Evolutionary conservation across 2,797 vertebrate genomes (phyloP).

Genomic region (Aselliscus stoliczkanus): DNA sequence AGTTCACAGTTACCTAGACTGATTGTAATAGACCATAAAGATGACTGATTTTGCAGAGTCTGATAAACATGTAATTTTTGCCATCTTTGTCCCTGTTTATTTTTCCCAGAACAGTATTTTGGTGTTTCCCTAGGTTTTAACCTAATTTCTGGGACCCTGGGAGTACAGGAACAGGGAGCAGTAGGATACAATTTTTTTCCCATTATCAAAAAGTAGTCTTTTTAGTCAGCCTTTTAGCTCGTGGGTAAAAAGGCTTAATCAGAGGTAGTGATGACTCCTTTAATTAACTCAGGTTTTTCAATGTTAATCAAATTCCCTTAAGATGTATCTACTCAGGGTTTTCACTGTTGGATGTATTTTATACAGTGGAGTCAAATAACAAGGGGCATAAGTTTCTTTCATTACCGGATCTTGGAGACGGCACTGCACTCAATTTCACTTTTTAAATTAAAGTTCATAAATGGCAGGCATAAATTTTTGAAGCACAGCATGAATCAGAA

Average conservation of each 20-base stretch:
- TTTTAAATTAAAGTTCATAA: slow-evolving; percentile 33
- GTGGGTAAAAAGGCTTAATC: not conserved
- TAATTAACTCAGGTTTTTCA: not conserved
- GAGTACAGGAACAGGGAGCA: not conserved
- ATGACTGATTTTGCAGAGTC: not conserved
- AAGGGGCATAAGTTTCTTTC: not conserved
- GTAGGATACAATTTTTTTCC: not conserved
- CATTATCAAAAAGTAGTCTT: not conserved
- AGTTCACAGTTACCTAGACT: not conserved
- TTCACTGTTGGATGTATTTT: not conserved
- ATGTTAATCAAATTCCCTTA: not conserved
- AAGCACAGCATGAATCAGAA: not conserved
- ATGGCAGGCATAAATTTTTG: not conserved
- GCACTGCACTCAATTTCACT: not conserved
- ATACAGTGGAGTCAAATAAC: slow-evolving; percentile 3
- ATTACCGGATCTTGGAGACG: not conserved
- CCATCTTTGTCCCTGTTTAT: not conserved
- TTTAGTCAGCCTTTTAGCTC: not conserved
- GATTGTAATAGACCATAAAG: not conserved
- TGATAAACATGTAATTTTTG: not conserved
- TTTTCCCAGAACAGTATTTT: not conserved
- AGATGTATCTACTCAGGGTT: not conserved
- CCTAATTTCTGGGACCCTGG: not conserved
- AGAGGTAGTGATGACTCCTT: not conserved
- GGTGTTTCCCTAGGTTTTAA: not conserved